phyloP scores from a whole-genome alignment of 2,797 vertebrate species.

The Nasua narica region DNA sequence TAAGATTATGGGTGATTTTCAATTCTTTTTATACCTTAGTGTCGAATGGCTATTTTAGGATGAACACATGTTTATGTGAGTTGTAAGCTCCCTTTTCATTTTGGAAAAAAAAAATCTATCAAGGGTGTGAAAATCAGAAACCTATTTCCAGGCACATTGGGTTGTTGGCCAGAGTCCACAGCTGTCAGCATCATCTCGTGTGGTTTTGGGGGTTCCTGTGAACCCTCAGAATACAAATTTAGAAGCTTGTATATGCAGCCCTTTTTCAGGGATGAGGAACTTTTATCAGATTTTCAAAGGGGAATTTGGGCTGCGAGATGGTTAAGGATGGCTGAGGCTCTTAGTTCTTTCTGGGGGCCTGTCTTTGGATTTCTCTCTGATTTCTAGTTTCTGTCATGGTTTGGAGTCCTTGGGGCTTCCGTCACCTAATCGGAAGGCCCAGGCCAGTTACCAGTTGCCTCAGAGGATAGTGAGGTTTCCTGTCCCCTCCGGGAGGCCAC shows the following conservation, averaged over 20 bases:
- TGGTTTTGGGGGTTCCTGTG: not conserved
- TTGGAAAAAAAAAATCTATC: not conserved
- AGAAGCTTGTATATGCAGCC: not conserved
- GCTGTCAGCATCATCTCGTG: not conserved
- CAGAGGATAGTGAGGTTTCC: not conserved
- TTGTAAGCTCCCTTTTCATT: constrained; percentile 7
- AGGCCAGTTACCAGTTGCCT: not conserved
- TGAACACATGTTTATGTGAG: constrained; percentile 23
- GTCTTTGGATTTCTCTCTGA: not conserved
- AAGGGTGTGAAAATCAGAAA: not conserved
- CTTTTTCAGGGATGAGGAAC: not conserved
- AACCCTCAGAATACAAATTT: not conserved
- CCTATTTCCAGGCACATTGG: not conserved
- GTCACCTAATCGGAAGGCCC: not conserved
- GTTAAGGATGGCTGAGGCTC: not conserved
- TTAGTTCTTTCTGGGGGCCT: not conserved
- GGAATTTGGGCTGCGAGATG: not conserved
- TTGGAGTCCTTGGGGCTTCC: not conserved
- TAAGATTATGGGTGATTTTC: not conserved
- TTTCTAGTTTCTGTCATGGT: not conserved
- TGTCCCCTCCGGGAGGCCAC: not conserved
- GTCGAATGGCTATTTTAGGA: constrained; percentile 2
- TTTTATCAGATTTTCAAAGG: not conserved
- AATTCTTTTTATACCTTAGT: not conserved
- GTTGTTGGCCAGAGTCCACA: not conserved